Evolutionary conservation across 2,113 vertebrate genomes (phyloP).

Genomic region (Synodontis membranacea): DNA sequence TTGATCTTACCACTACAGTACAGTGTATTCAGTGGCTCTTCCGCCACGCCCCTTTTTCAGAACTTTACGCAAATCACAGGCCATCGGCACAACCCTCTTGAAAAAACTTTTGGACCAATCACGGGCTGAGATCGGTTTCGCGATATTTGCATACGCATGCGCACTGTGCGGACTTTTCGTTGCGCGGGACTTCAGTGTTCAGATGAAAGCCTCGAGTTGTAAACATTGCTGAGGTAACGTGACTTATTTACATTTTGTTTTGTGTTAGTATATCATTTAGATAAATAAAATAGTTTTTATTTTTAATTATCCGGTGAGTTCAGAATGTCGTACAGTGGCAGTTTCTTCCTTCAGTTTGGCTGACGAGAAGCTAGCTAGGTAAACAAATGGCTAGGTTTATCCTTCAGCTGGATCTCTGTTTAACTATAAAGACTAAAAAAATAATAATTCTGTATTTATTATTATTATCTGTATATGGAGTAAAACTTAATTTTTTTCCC

Average conservation of each 20-base stretch:
- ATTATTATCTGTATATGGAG: not conserved
- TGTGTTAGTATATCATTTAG: too few relatives aligned
- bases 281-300: not conserved
- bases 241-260: not conserved
- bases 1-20: not conserved
- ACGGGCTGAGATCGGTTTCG: not conserved
- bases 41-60: slow-evolving; percentile 8
- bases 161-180: not conserved
- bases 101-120: not conserved
- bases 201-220: not conserved
- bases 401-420: not conserved
- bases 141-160: slow-evolving; percentile 57
- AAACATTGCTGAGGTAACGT: not conserved
- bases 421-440: not conserved
- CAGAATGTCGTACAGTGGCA: not conserved
- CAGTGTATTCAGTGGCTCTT: not conserved
- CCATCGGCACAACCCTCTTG: not conserved
- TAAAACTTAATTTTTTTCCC: not conserved
- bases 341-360: not conserved
- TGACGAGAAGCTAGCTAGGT: not conserved
- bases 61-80: slow-evolving; percentile 69
- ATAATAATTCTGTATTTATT: not conserved
- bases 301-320: not conserved
- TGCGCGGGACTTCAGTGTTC: slow-evolving; percentile 64
- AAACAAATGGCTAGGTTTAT: not conserved